Evolutionary conservation across 1,140 invertebrate species (phyloP), one percentile per base, ranked within the genome.

Genomic region (Pseudomyrmex flavicornis): DNA sequence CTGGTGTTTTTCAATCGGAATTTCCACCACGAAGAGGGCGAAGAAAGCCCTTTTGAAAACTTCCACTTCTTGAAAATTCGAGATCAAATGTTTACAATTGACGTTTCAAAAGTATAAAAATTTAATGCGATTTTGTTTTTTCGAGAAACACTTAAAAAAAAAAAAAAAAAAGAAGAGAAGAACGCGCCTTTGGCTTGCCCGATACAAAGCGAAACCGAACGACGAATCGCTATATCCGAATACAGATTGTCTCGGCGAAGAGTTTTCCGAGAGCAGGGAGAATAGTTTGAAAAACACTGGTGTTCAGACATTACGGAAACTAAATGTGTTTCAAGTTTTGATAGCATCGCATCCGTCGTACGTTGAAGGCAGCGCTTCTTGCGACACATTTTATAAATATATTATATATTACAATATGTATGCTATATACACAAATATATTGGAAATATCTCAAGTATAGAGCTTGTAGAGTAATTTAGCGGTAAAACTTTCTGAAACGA

Each of bases 241-340:
- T 17, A 69, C 54, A 22, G 22, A 56, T 35, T 70, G n/a, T 44
- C 26, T 26, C n/a, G 66, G 26, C 44, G 50, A 70, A 46, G 44
- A 17, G 44, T 35, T 77, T 20, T 20, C 8, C 50, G 17, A 48
- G 44, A 12, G 17, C 50, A 52, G 10, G 54, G 74, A 17, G n/a
- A 77, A 77, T 35, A 70, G 76, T 50, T 80, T 80, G 76, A 72
- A 80, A 80, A 72, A 80, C 76, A 80, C 66, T 69, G 35, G 76
- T 70, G 66, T 69, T 80, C 66, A 54, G 69, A 61, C 65, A 48
- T 59, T 54, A 48, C 65, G 54, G 54, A 10, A 70, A 70, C 44
- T 80, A 72, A 80, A 80, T 80, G 66, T 80, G 66, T 80, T 72
- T 80, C 66, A 66, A 80, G 76, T 50, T 70, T 35, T 61, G 76